Base-by-base conservation (phyloP, 2,113 vertebrate genomes). In the Sylvietta virens region DNA sequence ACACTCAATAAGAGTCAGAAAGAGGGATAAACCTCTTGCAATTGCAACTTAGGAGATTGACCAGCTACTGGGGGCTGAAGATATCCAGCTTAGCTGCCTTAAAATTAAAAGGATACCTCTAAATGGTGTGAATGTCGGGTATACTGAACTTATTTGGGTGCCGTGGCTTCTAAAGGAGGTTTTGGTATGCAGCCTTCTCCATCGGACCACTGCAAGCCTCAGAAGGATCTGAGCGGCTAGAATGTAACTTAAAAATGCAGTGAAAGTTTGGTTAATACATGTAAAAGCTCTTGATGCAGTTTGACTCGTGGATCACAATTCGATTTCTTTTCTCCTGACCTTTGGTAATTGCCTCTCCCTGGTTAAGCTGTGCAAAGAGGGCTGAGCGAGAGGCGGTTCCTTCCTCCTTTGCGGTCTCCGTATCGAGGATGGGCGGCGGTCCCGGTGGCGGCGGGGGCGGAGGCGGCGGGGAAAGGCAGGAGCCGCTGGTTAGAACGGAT, bases 291-390 rank as follows among this genome's bases (percentile, higher is more conserved):
- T 39, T 39, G 57, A 27, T n/a, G 14, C 5, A 35, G 65, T 27
- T 27, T 62, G 60, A 67, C 28, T 77, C 12, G 27, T 37, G 62
- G 70, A 24, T 9, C 37, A 45, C 10, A 42, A n/a, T 13, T n/a
- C 9, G 20, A 21, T 66, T 57, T 61, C 47, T 88, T 70, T 53
- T 56, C 66, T 92, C 47, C 96, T 94, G 47, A 99, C 99, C 99
- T 98, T 98, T 99, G 28, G 98, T 99, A 77, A 99, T 99, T 18
- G 98, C 98, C 96, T 98, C 99, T 94, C 99, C 99, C 97, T 99
- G 99, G 96, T 99, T 99, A 44, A 99, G 98, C 94, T 99, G 98
- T 40, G 98, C 98, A 72, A 99, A 99, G 7, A 99, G 97, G 14
- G 98, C 98, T 1, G 98, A 98, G 70, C 98, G 99, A 60, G 98